phyloP scores from a whole-genome alignment of 2,113 vertebrate species.

The Trinectes maculatus region DNA sequence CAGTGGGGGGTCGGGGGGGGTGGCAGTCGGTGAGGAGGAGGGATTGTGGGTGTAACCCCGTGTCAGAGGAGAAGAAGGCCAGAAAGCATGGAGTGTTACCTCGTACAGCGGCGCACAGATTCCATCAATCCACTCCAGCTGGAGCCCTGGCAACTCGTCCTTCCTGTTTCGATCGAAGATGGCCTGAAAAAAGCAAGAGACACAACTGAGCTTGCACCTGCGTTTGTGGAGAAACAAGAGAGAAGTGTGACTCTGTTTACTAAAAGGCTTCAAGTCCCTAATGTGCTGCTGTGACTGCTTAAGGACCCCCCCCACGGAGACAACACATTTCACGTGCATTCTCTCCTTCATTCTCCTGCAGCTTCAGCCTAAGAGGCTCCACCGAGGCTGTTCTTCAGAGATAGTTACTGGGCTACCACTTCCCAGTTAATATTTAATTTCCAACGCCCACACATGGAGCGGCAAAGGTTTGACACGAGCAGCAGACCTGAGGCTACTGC shows the following conservation, averaged over 20 bases:
- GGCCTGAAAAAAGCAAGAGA: slow-evolving; percentile 85
- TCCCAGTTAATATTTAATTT: slow-evolving; percentile 81
- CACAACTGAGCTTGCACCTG: slow-evolving; percentile 7
- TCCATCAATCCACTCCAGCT: slow-evolving; percentile 97
- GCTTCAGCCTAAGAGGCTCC: slow-evolving; percentile 59
- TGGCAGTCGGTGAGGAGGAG: slow-evolving; percentile 48
- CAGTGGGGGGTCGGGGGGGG: slow-evolving; percentile 6
- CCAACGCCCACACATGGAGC: slow-evolving; percentile 71
- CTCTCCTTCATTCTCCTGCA: slow-evolving; percentile 49
- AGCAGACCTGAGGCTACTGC: slow-evolving; percentile 72
- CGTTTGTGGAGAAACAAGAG: background rate
- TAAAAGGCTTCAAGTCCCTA: background rate
- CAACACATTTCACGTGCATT: slow-evolving; percentile 30
- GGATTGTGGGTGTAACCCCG: slow-evolving; percentile 35
- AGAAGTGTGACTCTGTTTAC: background rate
- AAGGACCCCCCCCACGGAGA: slow-evolving; percentile 22
- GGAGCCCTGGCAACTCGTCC: slow-evolving; percentile 94
- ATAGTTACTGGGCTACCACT: slow-evolving; percentile 75
- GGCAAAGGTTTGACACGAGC: slow-evolving; percentile 75
- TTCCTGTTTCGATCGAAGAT: slow-evolving; percentile 99
- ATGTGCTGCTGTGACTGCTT: slow-evolving; percentile 20
- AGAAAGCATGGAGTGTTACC: slow-evolving; percentile 80
- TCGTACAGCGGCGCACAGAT: slow-evolving; percentile 96
- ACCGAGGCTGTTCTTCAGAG: slow-evolving; percentile 73
- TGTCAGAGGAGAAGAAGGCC: slow-evolving; percentile 48